These are phyloP conservation scores for Intoshia linei DNA, from an alignment of 1,140 invertebrate genomes.

Conservation along the genomic window DNA sequence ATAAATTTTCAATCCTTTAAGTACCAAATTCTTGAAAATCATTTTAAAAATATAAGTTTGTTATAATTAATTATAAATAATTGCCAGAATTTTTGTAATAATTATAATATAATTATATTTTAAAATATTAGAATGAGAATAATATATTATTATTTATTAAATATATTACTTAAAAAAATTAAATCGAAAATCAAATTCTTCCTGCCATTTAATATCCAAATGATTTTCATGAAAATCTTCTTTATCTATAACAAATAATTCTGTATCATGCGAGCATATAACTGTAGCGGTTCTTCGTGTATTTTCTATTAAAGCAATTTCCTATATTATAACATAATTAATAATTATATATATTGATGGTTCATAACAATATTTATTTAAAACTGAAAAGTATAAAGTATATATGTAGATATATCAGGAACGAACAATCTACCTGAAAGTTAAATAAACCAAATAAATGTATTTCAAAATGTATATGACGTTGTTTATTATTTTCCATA, in stretches of 20 bases:
- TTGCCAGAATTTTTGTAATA: not conserved
- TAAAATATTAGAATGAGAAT: too few species aligned
- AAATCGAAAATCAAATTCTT: slow-evolving; percentile 3
- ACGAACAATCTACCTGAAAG: too few species aligned
- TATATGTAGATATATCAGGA: too few species aligned
- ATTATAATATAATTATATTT: too few species aligned
- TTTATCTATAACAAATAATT: slow-evolving; percentile 5
- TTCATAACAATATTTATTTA: not conserved
- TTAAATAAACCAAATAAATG: too few species aligned
- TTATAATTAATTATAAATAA: not conserved
- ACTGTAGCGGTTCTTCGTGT: slow-evolving; percentile 5
- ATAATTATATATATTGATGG: not conserved
- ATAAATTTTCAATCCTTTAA: too few species aligned
- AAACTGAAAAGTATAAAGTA: not conserved
- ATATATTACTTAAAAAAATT: slow-evolving; percentile 4
- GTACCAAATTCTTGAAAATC: too few species aligned
- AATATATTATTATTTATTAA: not conserved
- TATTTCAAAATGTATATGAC: too few species aligned
- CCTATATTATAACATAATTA: slow-evolving; percentile 1
- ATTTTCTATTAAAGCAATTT: slow-evolving; percentile 5
- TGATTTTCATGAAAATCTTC: slow-evolving; percentile 6
- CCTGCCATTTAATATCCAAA: slow-evolving; percentile 1
- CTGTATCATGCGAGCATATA: slow-evolving; percentile 6
- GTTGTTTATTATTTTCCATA: too few species aligned
- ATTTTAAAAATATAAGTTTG: not conserved